phyloP scores from a whole-genome alignment of 2,113 vertebrate genomes.

The Prinia subflava region DNA sequence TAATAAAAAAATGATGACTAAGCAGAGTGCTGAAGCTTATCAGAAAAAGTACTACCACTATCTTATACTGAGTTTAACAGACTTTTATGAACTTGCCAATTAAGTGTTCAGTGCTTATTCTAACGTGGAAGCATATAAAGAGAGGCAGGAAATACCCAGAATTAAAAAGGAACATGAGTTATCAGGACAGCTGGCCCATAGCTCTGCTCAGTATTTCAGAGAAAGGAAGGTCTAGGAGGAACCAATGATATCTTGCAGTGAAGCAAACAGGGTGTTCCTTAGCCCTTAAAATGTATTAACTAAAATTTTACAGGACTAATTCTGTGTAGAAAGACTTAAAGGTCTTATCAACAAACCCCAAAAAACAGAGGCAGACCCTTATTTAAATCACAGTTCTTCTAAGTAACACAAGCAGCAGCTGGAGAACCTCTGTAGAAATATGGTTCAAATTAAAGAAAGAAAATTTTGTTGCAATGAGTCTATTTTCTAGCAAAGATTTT shows the following conservation, averaged over 20 bases:
- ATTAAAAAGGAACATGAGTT: not conserved
- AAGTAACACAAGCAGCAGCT: not conserved
- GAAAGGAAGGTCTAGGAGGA: not conserved
- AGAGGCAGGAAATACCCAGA: not conserved
- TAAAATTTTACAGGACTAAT: not conserved
- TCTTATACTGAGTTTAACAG: not conserved
- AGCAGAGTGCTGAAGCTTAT: slow-evolving; percentile 32
- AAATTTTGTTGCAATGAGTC: not conserved
- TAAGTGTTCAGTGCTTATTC: not conserved
- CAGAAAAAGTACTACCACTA: not conserved
- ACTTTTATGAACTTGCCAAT: not conserved
- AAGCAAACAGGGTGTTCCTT: not conserved
- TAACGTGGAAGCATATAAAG: not conserved
- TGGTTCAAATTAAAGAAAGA: not conserved
- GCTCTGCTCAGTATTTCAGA: not conserved
- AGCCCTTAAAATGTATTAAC: not conserved
- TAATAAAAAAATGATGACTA: slow-evolving; percentile 43
- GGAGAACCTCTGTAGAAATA: not conserved
- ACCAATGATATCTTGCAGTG: not conserved
- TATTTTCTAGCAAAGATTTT: not conserved
- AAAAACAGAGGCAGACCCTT: not conserved
- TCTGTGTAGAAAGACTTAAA: not conserved
- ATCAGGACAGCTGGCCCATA: not conserved
- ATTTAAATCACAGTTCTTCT: not conserved
- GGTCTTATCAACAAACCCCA: not conserved